Evolutionary conservation across 2,113 vertebrate genomes (phyloP).

Genomic region (Raphicerus campestris): DNA sequence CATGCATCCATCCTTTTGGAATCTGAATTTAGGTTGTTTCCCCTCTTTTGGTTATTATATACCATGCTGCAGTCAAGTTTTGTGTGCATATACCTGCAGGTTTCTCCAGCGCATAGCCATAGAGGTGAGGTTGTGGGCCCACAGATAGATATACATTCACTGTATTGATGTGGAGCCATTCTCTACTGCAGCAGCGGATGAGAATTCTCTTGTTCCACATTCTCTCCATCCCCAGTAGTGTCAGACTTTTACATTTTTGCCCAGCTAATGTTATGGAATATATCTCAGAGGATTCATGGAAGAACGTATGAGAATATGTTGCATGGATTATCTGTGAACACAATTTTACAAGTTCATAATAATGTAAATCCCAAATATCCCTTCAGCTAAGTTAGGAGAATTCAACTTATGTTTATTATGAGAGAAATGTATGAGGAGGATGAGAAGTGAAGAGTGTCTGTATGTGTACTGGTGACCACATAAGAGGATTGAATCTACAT

Average conservation of each 20-base stretch:
- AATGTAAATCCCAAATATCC: not conserved
- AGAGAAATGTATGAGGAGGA: not conserved
- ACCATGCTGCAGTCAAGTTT: not conserved
- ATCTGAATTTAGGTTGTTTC: not conserved
- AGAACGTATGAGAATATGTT: not conserved
- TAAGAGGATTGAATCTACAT: not conserved
- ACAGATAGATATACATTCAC: rapidly evolving
- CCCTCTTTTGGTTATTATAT: not conserved
- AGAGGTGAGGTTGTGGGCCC: not conserved
- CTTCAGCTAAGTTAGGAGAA: not conserved
- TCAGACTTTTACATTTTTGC: not conserved
- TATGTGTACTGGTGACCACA: not conserved
- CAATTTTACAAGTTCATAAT: not conserved
- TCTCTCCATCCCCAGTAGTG: not conserved
- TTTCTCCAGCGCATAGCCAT: not conserved
- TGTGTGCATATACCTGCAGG: not conserved
- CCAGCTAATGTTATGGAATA: not conserved
- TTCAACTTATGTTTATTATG: not conserved
- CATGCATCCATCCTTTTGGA: not conserved
- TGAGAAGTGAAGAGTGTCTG: not conserved
- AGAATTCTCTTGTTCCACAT: not conserved
- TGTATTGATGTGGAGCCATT: no score
- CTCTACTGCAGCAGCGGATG: not conserved
- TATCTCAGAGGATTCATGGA: not conserved
- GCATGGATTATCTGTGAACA: not conserved